phyloP scores from a whole-genome alignment of 1,140 invertebrate genomes.

The Meloidogyne hapla region DNA sequence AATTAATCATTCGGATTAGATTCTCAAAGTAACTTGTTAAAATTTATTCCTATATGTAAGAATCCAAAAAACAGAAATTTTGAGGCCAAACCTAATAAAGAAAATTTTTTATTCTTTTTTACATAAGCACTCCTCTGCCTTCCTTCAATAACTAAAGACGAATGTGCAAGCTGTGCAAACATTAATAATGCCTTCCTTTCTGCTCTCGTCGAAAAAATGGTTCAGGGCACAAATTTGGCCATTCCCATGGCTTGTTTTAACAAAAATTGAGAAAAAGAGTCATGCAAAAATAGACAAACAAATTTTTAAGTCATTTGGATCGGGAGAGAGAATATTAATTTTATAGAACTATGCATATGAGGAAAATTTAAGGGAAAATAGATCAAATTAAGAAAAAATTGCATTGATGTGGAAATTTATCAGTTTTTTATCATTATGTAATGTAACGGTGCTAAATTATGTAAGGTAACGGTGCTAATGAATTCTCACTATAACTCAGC shows the following conservation, averaged over 20 bases:
- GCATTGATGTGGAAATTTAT: too few species aligned
- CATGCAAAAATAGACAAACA: background rate
- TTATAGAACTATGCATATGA: background rate
- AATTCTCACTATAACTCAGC: too few species aligned
- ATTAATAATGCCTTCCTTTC: background rate
- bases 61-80: background rate
- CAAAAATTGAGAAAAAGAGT: background rate
- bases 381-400: too few species aligned
- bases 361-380: background rate
- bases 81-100: too few species aligned
- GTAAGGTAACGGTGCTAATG: too few species aligned
- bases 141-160: background rate
- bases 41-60: background rate
- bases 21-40: too few species aligned
- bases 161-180: background rate
- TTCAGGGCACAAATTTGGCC: background rate
- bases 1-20: too few species aligned
- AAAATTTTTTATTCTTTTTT: background rate
- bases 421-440: too few species aligned
- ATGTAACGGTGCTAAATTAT: too few species aligned
- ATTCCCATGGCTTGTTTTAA: background rate
- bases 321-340: background rate
- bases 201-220: background rate
- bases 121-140: background rate
- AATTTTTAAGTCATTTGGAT: background rate